A percentile compares a stretch with the other conserved stretches of the same genome.
Evolutionary conservation across 2,113 vertebrate species (phyloP).

Genomic region (Channa argus): DNA sequence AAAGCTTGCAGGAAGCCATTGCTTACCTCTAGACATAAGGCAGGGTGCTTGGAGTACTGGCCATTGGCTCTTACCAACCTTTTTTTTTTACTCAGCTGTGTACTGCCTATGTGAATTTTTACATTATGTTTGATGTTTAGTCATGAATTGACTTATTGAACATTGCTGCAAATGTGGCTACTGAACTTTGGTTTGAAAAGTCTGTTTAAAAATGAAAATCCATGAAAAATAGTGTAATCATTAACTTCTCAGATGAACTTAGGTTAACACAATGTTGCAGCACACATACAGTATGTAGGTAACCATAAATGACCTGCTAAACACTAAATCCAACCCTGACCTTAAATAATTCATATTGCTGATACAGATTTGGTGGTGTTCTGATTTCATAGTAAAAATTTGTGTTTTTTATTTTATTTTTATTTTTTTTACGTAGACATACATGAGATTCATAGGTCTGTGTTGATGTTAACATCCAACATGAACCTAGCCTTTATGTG

Average conservation of each 20-base stretch:
- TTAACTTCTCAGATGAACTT: no score
- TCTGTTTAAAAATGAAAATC: no score
- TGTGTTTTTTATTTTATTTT: not conserved
- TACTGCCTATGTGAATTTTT: no score
- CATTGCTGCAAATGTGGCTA: not conserved
- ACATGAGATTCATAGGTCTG: constrained; percentile 12
- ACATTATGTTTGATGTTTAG: not conserved
- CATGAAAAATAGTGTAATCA: no score
- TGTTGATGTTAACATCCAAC: constrained; percentile 53
- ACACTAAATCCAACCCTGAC: constrained; percentile 3
- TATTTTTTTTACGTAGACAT: not conserved
- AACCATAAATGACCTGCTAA: not conserved
- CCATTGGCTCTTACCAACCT: no score
- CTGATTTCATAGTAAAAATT: no score
- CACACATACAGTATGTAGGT: not conserved
- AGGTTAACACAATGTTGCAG: not conserved
- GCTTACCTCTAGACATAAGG: no score
- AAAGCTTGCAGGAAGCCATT: not conserved
- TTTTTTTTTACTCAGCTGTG: no score
- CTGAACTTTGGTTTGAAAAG: not conserved
- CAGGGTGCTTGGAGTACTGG: no score
- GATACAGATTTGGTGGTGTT: no score
- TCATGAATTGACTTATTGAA: not conserved
- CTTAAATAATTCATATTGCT: not conserved
- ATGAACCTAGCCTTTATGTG: constrained; percentile 26